phyloP scores from a whole-genome alignment of 2,113 vertebrate species.

The Panthera tigris region DNA sequence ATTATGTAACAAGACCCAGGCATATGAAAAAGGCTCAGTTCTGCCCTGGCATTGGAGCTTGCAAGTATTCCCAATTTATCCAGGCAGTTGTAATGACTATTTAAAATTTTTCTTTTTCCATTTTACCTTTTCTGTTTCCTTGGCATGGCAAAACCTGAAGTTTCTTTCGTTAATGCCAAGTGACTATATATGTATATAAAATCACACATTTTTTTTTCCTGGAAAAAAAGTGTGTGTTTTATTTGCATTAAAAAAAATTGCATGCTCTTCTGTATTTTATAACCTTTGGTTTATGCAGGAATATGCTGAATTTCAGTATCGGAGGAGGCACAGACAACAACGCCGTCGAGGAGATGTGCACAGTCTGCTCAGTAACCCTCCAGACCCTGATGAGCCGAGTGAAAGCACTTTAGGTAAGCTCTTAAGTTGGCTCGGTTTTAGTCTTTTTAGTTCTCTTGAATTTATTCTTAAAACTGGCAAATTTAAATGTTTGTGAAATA shows the following conservation, averaged over 20 bases:
- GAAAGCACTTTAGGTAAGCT: slow-evolving; percentile 90
- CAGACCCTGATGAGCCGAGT: slow-evolving; percentile 91
- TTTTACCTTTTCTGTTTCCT: slow-evolving; percentile 64
- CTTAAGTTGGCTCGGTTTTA: neutral
- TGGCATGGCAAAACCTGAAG: slow-evolving; percentile 78
- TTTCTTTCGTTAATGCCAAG: slow-evolving; percentile 75
- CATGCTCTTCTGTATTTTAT: slow-evolving; percentile 88
- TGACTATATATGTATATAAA: slow-evolving; percentile 86
- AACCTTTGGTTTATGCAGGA: slow-evolving; percentile 92
- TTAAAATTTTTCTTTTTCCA: slow-evolving; percentile 42
- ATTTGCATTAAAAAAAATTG: slow-evolving; percentile 80
- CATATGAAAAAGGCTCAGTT: neutral
- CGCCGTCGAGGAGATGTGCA: slow-evolving; percentile 94
- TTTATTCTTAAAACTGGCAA: neutral
- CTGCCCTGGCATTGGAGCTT: slow-evolving; percentile 70
- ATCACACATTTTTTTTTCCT: slow-evolving; percentile 81
- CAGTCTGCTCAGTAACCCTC: slow-evolving; percentile 93
- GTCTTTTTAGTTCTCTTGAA: neutral
- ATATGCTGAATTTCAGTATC: slow-evolving; percentile 99
- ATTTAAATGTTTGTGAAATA: neutral
- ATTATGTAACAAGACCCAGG: neutral
- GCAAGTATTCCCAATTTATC: slow-evolving; percentile 76
- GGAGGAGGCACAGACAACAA: slow-evolving; percentile 95
- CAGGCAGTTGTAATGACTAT: slow-evolving; percentile 51
- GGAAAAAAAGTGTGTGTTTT: slow-evolving; percentile 71